Evolutionary conservation across 2,797 vertebrate genomes (phyloP).

Genomic region (Monodelphis domestica): DNA sequence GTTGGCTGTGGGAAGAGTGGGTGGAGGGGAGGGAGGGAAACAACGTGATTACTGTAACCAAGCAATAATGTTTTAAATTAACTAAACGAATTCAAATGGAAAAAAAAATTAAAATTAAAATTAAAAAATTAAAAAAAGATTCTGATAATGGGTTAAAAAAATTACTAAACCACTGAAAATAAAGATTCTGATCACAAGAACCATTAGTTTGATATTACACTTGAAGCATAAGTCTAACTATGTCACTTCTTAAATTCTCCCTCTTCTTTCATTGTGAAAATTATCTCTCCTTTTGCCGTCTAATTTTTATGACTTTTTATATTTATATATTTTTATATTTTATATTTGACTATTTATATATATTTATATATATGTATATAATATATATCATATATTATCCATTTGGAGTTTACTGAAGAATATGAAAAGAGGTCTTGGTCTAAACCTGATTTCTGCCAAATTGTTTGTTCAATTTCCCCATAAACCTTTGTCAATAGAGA

Average conservation of each 20-base stretch:
- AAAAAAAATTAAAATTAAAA: too few relatives aligned
- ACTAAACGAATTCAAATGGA: too few relatives aligned
- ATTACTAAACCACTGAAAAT: constrained; percentile 8
- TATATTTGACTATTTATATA: too few relatives aligned
- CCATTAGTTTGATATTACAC: neutral
- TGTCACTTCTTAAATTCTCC: neutral
- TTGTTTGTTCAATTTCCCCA: neutral
- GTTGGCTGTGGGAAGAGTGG: too few relatives aligned
- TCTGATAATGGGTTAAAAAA: too few relatives aligned
- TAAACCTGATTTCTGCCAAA: neutral
- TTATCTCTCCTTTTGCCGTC: neutral
- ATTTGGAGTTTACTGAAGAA: neutral
- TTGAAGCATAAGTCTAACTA: neutral
- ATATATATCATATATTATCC: too few relatives aligned
- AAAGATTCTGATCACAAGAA: neutral
- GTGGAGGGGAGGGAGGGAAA: too few relatives aligned
- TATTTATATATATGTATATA: too few relatives aligned
- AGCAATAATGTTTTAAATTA: too few relatives aligned
- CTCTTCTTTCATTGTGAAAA: neutral
- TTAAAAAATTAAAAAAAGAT: too few relatives aligned
- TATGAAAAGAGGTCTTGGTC: neutral
- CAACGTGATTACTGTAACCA: too few relatives aligned
- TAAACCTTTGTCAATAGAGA: neutral
- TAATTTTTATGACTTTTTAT: neutral
- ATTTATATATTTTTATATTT: too few relatives aligned